Base-by-base conservation (phyloP, 1,140 invertebrate genomes). In the Orussus abietinus region DNA sequence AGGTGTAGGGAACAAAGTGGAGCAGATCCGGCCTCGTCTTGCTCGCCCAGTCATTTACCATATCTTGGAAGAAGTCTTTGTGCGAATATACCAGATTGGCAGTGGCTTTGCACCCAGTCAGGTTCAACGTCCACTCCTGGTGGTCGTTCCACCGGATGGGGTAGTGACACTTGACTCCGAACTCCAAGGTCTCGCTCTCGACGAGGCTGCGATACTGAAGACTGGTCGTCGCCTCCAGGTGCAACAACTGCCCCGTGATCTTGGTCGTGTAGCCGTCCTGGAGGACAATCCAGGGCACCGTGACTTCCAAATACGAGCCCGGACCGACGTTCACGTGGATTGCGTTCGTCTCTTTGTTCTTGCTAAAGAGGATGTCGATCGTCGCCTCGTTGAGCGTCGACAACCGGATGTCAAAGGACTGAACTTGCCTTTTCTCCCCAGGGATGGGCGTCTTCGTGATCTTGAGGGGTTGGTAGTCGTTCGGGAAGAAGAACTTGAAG, bases 1-100 rank as follows among this genome's bases (percentile, higher is more conserved):
- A 97, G 0, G 93, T 97, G 65, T 97, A 99, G 9, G 96, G 96
- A 15, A 98, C 86, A 77, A 98, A 99, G 60, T 89, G 84, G 31
- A 95, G 75, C 32, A 98, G 81, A 72, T 99, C 96, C 1, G 94
- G 90, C 4, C 83, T 76, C 1, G 84, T 79, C 74, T 95, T 93
- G 38, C 82, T 88, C 1, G 90, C 82, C 96, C 96, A 99, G 64
- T 99, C 96, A 59, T 95, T 91, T 10, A 97, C 86, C 55, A 99
- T 76, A 75, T 96, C 90, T 77, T 90, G 86, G 67, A 97, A 95
- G 69, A 96, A 98, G 62, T 86, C 85, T 76, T 96, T 97, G 60
- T 96, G 93, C 37, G 86, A 85, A 72, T 92, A 97, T 34, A 97
- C 90, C 35, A 97, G 79, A 65, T 88, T 88, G 10, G 88, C 84